Evolutionary conservation across 1,140 invertebrate genomes (phyloP).

Genomic region (Triops cancriformis): DNA sequence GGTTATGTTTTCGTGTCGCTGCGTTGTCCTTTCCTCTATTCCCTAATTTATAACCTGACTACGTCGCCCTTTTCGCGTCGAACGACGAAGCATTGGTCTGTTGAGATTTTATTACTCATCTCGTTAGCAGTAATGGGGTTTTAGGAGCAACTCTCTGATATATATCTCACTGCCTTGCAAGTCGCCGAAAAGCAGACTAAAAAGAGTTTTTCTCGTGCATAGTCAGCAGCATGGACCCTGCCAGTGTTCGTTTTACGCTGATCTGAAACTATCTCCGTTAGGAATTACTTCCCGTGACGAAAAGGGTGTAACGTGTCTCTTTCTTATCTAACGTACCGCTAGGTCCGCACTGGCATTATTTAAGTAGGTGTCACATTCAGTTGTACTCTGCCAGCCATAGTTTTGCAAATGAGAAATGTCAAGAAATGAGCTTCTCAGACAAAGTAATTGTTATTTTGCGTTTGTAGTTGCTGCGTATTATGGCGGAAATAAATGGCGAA

Average conservation of each 20-base stretch:
- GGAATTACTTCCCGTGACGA: neutral
- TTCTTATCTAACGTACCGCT: neutral
- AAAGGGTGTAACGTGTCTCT: neutral
- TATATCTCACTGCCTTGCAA: neutral
- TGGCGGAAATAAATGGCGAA: slow-evolving; percentile 72
- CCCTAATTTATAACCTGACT: no score
- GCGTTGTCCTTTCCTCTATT: no score
- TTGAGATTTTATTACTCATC: neutral
- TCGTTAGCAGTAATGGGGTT: neutral
- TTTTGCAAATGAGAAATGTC: neutral
- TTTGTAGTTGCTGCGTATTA: slow-evolving; percentile 48
- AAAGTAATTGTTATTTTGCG: neutral
- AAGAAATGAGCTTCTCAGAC: neutral
- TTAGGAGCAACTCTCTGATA: neutral
- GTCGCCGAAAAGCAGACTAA: neutral
- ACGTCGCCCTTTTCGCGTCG: no score
- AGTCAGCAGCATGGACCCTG: neutral
- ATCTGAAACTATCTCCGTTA: neutral
- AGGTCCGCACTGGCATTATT: neutral
- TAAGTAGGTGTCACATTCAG: neutral
- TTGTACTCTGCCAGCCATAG: neutral
- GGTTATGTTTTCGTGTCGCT: no score
- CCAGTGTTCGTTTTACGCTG: neutral
- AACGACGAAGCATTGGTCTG: no score
- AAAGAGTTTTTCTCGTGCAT: neutral